Conservation (phyloP, 2,888 invertebrate species). For the Tetranychus truncatus region DNA sequence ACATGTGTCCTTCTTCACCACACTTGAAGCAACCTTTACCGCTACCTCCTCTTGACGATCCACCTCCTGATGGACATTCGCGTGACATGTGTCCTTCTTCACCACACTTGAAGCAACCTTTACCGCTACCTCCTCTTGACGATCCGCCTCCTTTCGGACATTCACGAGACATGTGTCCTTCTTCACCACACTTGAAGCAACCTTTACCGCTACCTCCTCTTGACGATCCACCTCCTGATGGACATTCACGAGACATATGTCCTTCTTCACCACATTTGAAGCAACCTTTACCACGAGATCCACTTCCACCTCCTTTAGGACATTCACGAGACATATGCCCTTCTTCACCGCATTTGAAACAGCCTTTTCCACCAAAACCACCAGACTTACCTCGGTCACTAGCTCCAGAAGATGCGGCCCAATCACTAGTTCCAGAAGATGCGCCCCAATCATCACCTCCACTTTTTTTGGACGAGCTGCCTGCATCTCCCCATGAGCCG, state of each 20-base stretch:
- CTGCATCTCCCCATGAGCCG: not conserved
- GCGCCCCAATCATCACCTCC: not conserved
- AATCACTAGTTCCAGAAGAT: not conserved
- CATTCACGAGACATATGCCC: constrained; percentile 23
- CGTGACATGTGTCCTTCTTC: not conserved
- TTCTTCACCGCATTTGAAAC: constrained; percentile 21
- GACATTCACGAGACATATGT: constrained; percentile 23
- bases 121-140: not conserved
- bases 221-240: constrained; percentile 2
- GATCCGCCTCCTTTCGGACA: not conserved
- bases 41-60: constrained; percentile 6
- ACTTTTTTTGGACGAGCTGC: not conserved
- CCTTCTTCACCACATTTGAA: constrained; percentile 22
- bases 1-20: constrained; percentile 27
- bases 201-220: not conserved
- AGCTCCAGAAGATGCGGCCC: not conserved
- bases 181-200: not conserved
- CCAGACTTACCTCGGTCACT: constrained; percentile 13
- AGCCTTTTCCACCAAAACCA: not conserved
- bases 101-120: not conserved
- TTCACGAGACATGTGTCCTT: not conserved
- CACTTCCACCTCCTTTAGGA: not conserved
- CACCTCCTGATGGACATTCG: constrained; percentile 8
- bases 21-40: constrained; percentile 25
- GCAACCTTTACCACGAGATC: constrained; percentile 6